Conservation (phyloP, 2,888 invertebrate genomes). For the Agrotis exclamationis region DNA sequence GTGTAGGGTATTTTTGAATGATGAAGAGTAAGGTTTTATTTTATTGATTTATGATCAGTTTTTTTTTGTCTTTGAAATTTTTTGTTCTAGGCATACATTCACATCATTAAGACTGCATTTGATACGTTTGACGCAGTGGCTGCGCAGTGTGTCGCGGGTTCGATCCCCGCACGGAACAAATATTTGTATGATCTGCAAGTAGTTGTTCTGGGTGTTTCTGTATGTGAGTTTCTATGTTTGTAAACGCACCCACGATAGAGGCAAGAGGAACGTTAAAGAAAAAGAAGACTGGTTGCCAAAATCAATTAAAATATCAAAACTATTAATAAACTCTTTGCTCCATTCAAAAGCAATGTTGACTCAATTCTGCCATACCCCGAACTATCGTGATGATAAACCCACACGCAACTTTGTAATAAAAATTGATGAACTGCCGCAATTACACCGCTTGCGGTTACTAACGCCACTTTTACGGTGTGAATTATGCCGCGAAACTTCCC, state of each 20-base stretch:
- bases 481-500: conserved; percentile 62
- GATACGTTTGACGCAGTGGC: too few relatives aligned
- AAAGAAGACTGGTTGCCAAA: too few relatives aligned
- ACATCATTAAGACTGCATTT: too few relatives aligned
- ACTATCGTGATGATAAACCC: conserved; percentile 51
- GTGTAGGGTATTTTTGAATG: not conserved
- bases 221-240: too few relatives aligned
- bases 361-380: conserved; percentile 42
- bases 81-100: not conserved
- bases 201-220: too few relatives aligned
- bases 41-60: not conserved
- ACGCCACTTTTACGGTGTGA: conserved; percentile 65
- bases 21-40: not conserved
- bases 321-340: not conserved
- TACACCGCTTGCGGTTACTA: conserved; percentile 64
- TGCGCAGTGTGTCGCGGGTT: too few relatives aligned
- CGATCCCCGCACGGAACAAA: too few relatives aligned
- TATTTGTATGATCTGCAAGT: too few relatives aligned
- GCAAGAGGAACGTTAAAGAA: too few relatives aligned
- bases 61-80: not conserved
- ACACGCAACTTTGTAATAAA: conserved; percentile 81
- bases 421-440: conserved; percentile 79
- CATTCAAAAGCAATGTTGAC: conserved; percentile 24
- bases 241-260: too few relatives aligned
- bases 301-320: not conserved